Evolutionary conservation across 2,888 invertebrate genomes (phyloP).

Genomic region (Parascotia fuliginaria): DNA sequence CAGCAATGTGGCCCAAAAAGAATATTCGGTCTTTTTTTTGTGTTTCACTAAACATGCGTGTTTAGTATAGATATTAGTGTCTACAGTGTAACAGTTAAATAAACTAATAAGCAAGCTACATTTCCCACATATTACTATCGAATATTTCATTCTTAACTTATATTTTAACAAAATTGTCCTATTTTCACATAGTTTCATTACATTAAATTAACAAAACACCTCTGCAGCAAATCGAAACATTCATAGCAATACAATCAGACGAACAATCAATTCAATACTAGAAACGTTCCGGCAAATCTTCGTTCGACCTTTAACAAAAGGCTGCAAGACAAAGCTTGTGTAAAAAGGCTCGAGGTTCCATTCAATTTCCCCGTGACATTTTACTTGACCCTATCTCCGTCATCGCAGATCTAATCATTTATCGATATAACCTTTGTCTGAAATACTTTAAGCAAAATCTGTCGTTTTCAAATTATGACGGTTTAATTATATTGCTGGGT

Average conservation of each 20-base stretch:
- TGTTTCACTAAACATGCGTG: too few relatives aligned
- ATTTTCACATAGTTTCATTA: too few relatives aligned
- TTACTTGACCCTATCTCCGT: constrained; percentile 38
- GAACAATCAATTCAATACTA: constrained; percentile 9
- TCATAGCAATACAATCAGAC: not conserved
- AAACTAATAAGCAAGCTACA: too few relatives aligned
- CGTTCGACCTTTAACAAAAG: constrained; percentile 31
- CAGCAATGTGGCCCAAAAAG: too few relatives aligned
- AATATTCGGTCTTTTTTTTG: too few relatives aligned
- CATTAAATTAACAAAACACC: too few relatives aligned
- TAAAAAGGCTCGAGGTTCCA: constrained; percentile 44
- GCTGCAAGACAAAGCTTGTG: constrained; percentile 29
- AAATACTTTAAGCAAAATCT: constrained; percentile 28
- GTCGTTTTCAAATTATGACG: constrained; percentile 14
- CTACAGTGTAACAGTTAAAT: too few relatives aligned
- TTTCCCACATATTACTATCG: too few relatives aligned
- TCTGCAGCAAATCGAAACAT: not conserved
- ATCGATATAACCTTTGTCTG: constrained; percentile 32
- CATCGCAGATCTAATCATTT: constrained; percentile 22
- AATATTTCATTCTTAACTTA: too few relatives aligned
- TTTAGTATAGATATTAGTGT: too few relatives aligned
- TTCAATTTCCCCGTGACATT: constrained; percentile 48
- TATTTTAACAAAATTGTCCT: too few relatives aligned
- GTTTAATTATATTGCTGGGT: not conserved
- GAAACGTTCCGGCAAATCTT: constrained; percentile 25